phyloP scores from a whole-genome alignment of 2,113 vertebrate genomes.

The Scortum barcoo region DNA sequence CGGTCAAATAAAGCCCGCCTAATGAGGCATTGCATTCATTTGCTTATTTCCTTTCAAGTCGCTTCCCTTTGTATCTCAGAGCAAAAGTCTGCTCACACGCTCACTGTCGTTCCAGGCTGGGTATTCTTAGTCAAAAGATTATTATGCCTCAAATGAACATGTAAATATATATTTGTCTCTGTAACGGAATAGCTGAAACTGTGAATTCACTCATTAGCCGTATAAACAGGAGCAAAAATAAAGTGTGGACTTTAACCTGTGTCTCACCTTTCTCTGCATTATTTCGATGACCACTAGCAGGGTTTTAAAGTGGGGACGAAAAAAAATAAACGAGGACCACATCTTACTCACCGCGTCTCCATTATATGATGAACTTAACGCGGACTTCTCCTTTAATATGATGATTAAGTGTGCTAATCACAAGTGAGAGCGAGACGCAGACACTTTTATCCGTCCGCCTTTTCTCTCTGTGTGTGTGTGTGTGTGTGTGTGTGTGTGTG shows the following conservation, averaged over 20 bases:
- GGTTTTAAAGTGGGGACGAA: not conserved
- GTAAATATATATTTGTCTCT: slow-evolving; percentile 53
- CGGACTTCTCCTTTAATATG: slow-evolving; percentile 68
- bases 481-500: slow-evolving; percentile 23
- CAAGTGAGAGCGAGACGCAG: slow-evolving; percentile 67
- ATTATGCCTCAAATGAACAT: slow-evolving; percentile 63
- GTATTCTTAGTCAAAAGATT: slow-evolving; percentile 71
- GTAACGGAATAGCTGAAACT: slow-evolving; percentile 39
- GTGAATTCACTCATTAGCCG: slow-evolving; percentile 53
- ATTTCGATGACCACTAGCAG: slow-evolving; percentile 43
- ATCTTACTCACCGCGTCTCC: slow-evolving; percentile 21
- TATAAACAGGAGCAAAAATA: slow-evolving; percentile 34
- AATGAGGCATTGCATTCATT: slow-evolving; percentile 83
- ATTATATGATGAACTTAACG: slow-evolving; percentile 71
- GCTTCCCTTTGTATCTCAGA: slow-evolving; percentile 77
- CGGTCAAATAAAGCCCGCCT: slow-evolving; percentile 81
- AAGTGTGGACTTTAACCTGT: slow-evolving; percentile 26
- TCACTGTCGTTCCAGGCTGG: slow-evolving; percentile 44
- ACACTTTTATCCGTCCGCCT: slow-evolving; percentile 47
- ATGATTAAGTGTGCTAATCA: slow-evolving; percentile 80
- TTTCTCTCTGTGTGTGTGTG: too few species aligned
- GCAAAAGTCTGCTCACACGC: slow-evolving; percentile 71
- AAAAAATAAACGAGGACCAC: not conserved
- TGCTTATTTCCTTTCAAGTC: slow-evolving; percentile 81
- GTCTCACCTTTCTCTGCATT: slow-evolving; percentile 12